Evolutionary conservation across 2,797 vertebrate genomes (phyloP).

Genomic region (Hybognathus amarus): DNA sequence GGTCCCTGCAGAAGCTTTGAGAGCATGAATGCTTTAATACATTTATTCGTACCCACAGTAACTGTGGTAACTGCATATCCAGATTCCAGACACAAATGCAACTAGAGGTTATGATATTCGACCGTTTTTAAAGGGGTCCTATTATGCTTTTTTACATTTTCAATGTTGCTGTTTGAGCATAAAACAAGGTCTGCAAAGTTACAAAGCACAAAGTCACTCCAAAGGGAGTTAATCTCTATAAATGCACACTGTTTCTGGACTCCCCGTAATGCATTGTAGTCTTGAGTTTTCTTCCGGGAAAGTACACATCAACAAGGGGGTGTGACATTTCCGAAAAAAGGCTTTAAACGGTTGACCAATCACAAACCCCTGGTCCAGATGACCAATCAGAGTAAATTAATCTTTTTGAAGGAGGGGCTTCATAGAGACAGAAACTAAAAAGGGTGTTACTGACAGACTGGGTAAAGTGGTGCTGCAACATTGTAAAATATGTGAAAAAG

Average conservation of each 20-base stretch:
- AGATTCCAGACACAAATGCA: neutral
- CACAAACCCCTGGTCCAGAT: neutral
- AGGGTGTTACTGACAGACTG: neutral
- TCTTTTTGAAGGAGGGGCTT: neutral
- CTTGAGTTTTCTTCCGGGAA: neutral
- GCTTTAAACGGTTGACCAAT: neutral
- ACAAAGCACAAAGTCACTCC: neutral
- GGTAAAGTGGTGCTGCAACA: neutral
- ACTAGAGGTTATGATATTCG: neutral
- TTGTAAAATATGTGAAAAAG: neutral
- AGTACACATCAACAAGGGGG: neutral
- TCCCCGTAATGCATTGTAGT: neutral
- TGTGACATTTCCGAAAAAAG: neutral
- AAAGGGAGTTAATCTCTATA: neutral
- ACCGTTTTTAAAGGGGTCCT: neutral
- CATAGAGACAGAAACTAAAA: neutral
- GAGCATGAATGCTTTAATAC: neutral
- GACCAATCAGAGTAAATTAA: neutral
- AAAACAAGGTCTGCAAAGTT: neutral
- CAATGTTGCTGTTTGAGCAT: neutral
- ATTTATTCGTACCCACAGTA: neutral
- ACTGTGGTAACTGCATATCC: neutral
- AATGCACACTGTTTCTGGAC: neutral
- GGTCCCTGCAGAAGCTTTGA: slow-evolving; percentile 8
- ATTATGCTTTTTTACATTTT: neutral